Conservation (phyloP, 2,113 vertebrate species). For the Hippocampus abdominalis region DNA sequence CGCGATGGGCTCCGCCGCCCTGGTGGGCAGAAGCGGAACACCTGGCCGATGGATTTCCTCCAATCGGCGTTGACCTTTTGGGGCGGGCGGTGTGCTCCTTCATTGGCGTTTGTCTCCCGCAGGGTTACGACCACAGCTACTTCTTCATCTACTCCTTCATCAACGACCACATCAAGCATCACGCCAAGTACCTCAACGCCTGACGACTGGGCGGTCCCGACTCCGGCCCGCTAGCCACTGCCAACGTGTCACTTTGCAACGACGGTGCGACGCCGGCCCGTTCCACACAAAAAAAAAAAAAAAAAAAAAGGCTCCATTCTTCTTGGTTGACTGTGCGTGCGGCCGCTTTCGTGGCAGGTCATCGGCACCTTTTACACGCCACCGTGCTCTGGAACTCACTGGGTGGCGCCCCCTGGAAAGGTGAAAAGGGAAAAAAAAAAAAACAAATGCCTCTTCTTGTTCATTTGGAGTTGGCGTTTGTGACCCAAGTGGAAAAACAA, state of each 20-base stretch:
- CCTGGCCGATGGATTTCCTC: too few species aligned
- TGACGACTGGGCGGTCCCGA: constrained; percentile 37
- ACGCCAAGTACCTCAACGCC: constrained; percentile 89
- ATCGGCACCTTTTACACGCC: too few species aligned
- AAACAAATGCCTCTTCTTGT: too few species aligned
- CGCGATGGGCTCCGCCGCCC: too few species aligned
- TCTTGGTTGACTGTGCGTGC: neutral
- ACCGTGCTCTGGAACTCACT: neutral
- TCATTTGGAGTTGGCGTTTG: too few species aligned
- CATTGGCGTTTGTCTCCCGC: neutral
- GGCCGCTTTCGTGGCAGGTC: too few species aligned
- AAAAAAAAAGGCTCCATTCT: neutral
- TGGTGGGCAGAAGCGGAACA: too few species aligned
- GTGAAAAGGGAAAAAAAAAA: too few species aligned
- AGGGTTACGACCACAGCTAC: constrained; percentile 98
- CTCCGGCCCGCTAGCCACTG: neutral
- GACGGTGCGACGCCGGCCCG: neutral
- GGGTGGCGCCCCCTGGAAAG: too few species aligned
- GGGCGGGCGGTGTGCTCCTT: too few species aligned
- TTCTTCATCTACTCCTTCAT: constrained; percentile 93
- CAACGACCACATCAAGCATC: constrained; percentile 90
- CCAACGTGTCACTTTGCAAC: neutral
- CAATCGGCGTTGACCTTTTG: too few species aligned
- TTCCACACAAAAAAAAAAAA: neutral
- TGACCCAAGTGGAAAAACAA: too few species aligned